Base-by-base conservation (phyloP, 2,113 vertebrate genomes). In the Globicephala melas region DNA sequence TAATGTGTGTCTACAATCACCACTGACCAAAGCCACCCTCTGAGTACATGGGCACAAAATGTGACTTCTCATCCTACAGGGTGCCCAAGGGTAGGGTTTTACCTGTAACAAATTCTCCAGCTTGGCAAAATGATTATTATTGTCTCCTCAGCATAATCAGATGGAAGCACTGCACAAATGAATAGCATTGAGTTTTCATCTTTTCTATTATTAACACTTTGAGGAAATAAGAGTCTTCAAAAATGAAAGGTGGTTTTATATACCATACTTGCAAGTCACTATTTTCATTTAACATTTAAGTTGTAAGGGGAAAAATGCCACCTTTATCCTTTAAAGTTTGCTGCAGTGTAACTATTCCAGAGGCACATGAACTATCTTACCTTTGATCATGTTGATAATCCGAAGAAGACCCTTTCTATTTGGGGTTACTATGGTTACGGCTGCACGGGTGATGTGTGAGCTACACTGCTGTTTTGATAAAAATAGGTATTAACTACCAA, bases 341-440 rank as follows among this genome's bases (percentile, higher is more conserved):
- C 95, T 93, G 36, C 74, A 87, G 86, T 97, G 86, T 79, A 95
- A 95, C 95, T 98, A 12, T 98, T 98, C 94, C 94, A 96, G 94
- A 98, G 94, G 94, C 94, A 5, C n/a, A 18, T 94, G 96, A 98
- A 96, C 97, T 95, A 33, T 53, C 89, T 95, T 98, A 97, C 98
- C 97, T 98, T 96, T 98, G 97, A 98, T 98, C 70, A 8, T 96
- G 94, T n/a, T 93, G 97, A 96, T 98, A 98, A 98, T 97, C 97
- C 38, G 65, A 98, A 96, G 95, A 94, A 96, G 95, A 94, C 93
- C 97, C 85, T 98, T 98, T 98, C 98, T 96, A 83, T 98, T 98
- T 98, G 94, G 96, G 92, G 98, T 99, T 99, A 96, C 98, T 97
- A 98, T 98, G 98, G 98, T 98, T 98, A 99, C 98, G 28, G 90